Evolutionary conservation across 2,888 invertebrate species (phyloP).

Genomic region (Ophioninae sp.): DNA sequence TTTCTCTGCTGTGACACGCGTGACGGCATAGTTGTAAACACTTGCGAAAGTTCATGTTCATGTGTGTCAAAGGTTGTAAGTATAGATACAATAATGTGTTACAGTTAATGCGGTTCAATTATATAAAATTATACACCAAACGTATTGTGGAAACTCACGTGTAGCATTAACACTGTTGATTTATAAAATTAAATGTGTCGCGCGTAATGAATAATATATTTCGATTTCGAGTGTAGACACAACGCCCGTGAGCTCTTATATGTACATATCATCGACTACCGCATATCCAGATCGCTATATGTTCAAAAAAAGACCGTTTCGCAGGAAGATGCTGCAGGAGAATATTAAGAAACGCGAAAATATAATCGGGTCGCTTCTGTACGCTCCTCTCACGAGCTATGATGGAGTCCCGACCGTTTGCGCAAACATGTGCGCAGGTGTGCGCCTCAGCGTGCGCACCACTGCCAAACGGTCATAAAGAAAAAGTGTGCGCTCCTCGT

Average conservation of each 20-base stretch:
- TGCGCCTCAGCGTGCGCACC: conserved; percentile 52
- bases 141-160: too few relatives aligned
- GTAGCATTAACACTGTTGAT: too few relatives aligned
- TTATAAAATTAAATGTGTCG: too few relatives aligned
- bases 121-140: too few relatives aligned
- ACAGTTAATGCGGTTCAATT: too few relatives aligned
- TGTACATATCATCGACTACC: conserved; percentile 65
- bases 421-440: conserved; percentile 4
- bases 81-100: too few relatives aligned
- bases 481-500: conserved; percentile 49
- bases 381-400: conserved; percentile 6
- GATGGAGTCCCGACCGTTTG: not conserved
- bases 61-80: too few relatives aligned
- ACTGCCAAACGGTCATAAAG: conserved; percentile 67
- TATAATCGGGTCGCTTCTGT: conserved; percentile 61
- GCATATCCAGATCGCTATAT: conserved; percentile 50
- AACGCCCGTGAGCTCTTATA: conserved; percentile 62
- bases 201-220: too few relatives aligned
- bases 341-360: conserved; percentile 72
- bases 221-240: too few relatives aligned
- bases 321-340: conserved; percentile 47
- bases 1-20: too few relatives aligned
- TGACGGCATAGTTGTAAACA: too few relatives aligned
- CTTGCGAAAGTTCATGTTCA: too few relatives aligned
- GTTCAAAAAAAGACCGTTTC: conserved; percentile 69